Conservation (phyloP, 2,797 vertebrate species). For the Rhabdomys pumilio region DNA sequence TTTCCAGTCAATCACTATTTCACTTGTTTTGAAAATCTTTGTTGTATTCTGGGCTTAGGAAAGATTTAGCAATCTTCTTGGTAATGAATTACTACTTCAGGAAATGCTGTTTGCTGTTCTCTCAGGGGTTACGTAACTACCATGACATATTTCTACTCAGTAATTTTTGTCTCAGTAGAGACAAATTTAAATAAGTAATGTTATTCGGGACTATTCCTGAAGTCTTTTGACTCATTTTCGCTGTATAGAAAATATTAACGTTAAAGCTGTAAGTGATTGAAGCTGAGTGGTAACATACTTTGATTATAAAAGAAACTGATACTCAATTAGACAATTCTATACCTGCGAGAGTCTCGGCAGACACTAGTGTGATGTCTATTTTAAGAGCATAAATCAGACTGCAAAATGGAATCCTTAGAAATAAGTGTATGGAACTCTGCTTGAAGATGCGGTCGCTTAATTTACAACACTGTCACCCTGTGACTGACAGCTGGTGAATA, state of each 20-base stretch:
- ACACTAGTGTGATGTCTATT: conserved; percentile 79
- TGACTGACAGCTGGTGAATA: conserved; percentile 76
- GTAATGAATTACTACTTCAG: conserved; percentile 76
- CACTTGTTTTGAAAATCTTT: conserved; percentile 70
- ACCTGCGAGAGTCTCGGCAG: conserved; percentile 77
- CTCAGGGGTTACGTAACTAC: conserved; percentile 77
- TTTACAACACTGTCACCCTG: conserved; percentile 72
- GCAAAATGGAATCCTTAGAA: conserved; percentile 78
- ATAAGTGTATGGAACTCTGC: conserved; percentile 53
- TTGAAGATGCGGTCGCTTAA: conserved; percentile 76
- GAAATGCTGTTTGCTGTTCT: conserved; percentile 65
- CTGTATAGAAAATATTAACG: conserved; percentile 85
- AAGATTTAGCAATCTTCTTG: conserved; percentile 62
- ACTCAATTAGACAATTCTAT: conserved; percentile 82
- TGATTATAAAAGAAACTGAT: conserved; percentile 85
- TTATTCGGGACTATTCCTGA: conserved; percentile 81
- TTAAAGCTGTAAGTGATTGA: conserved; percentile 83
- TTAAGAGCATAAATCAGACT: conserved; percentile 79
- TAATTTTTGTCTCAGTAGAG: conserved; percentile 83
- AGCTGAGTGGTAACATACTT: conserved; percentile 79
- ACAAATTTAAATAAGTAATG: conserved; percentile 82
- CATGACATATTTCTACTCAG: conserved; percentile 83
- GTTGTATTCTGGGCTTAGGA: conserved; percentile 46
- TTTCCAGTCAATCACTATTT: conserved; percentile 54
- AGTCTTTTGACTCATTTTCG: conserved; percentile 83